A percentile compares a stretch with the other conserved stretches of the same genome.
These are phyloP conservation scores for Podocnemis expansa DNA, from an alignment of 2,113 vertebrate species.

Conservation along the genomic window DNA sequence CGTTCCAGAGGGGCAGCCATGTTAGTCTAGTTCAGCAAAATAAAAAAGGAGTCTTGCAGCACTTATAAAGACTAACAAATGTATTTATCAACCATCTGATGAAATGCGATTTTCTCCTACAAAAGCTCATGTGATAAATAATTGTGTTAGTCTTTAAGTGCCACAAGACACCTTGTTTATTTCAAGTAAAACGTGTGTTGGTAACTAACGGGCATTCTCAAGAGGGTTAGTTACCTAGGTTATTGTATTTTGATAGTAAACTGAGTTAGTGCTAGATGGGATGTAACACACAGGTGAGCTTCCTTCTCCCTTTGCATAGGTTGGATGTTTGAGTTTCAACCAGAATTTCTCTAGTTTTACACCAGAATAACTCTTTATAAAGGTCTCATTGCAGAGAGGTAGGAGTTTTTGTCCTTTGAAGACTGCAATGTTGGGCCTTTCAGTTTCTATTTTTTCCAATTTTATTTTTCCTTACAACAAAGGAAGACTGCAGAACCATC, in stretches of 20 bases:
- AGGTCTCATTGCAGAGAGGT: not conserved
- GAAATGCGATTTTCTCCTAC: no score
- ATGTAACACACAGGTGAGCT: rapidly evolving
- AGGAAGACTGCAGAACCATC: not conserved
- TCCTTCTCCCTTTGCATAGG: not conserved
- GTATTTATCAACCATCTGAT: no score
- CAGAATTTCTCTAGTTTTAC: not conserved
- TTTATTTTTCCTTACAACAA: not conserved
- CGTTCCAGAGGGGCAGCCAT: no score
- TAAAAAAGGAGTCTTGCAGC: no score
- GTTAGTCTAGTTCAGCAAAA: no score
- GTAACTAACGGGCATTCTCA: not conserved
- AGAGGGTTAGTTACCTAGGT: not conserved
- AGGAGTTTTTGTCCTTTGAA: not conserved
- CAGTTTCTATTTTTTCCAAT: not conserved
- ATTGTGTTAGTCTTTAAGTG: no score
- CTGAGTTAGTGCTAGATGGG: rapidly evolving
- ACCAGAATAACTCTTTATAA: not conserved
- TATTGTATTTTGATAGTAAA: not conserved
- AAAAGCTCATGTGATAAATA: no score
- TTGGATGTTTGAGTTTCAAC: not conserved
- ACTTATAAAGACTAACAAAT: no score
- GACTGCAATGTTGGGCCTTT: rapidly evolving
- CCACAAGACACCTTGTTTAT: no score
- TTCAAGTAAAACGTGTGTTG: rapidly evolving